Evolutionary conservation across 2,888 invertebrate genomes (phyloP).

Genomic region (Heliconius hortense): DNA sequence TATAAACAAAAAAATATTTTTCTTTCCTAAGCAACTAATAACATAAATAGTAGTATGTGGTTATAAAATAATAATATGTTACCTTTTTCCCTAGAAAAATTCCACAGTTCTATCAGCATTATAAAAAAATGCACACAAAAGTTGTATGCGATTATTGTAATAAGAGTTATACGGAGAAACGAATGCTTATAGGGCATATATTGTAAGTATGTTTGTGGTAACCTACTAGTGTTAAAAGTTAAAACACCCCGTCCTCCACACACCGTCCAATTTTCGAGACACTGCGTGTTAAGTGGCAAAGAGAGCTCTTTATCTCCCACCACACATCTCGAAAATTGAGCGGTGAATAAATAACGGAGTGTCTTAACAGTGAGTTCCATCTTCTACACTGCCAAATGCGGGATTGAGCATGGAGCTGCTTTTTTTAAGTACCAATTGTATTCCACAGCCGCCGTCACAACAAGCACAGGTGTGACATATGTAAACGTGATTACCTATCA

Average conservation of each 20-base stretch:
- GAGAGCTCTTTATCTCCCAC: background rate
- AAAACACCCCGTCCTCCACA: too few relatives aligned
- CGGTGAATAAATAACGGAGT: background rate
- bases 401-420: too few relatives aligned
- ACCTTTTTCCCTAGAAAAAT: constrained; percentile 48
- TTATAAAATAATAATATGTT: background rate
- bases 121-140: constrained; percentile 49
- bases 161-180: constrained; percentile 47
- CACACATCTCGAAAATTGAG: background rate
- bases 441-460: constrained; percentile 25
- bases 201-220: constrained; percentile 44
- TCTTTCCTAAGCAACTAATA: too few relatives aligned
- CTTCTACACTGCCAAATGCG: background rate
- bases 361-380: background rate
- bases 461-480: constrained; percentile 29
- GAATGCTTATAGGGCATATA: constrained; percentile 53
- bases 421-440: too few relatives aligned
- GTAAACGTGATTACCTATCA: constrained; percentile 28
- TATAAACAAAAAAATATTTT: too few relatives aligned
- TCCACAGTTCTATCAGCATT: constrained; percentile 53
- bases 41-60: too few relatives aligned
- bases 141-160: constrained; percentile 59
- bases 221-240: too few relatives aligned
- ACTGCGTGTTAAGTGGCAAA: too few relatives aligned
- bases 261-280: too few relatives aligned